Base-by-base conservation (phyloP, 1,140 invertebrate genomes). In the Adelges cooleyi region DNA sequence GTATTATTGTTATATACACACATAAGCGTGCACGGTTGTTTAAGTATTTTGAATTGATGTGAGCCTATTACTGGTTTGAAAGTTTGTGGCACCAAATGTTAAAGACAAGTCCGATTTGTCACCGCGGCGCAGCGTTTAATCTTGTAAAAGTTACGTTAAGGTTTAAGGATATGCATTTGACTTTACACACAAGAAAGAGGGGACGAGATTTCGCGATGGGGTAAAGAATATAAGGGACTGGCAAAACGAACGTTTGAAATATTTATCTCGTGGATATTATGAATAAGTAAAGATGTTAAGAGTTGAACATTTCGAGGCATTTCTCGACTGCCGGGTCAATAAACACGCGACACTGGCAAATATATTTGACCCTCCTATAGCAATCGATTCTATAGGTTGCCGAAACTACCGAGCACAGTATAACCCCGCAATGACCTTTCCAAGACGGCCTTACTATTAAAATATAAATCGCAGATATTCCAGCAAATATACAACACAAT, bases 201-300 rank as follows among this genome's bases (percentile, higher is more conserved):
- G n/a, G 38, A 56, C 15, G 15, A 13, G 1, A 11, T 33, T 33
- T 33, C 20, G 3, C 18, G n/a, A 22, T 18, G 8, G 54, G 17
- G 40, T 27, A 40, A 40, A 25, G 38, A 27, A 11, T 33, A 59
- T 27, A 44, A n/a, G 25, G 40, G 56, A 48, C 46, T 48, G 56
- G 46, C 56, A 62, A 62, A 62, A 62, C 56, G 38, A 36, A 46
- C 27, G 40, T 62, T 46, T 48, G 56, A 62, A 62, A 62, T 62
- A 62, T 48, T 62, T 62, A 48, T 27, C 56, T 46, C 44, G 23
- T 33, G 54, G 40, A 59, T 59, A 27, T 59, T 59, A 40, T 59
- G 54, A 59, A 59, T 59, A 59, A 59, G 54, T 59, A 59, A 59
- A 59, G 54, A 59, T 59, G 38, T 23, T 10, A 40, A 38, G 54